Evolutionary conservation across 1,140 invertebrate species (phyloP).

Genomic region (Agrypnia vestita): DNA sequence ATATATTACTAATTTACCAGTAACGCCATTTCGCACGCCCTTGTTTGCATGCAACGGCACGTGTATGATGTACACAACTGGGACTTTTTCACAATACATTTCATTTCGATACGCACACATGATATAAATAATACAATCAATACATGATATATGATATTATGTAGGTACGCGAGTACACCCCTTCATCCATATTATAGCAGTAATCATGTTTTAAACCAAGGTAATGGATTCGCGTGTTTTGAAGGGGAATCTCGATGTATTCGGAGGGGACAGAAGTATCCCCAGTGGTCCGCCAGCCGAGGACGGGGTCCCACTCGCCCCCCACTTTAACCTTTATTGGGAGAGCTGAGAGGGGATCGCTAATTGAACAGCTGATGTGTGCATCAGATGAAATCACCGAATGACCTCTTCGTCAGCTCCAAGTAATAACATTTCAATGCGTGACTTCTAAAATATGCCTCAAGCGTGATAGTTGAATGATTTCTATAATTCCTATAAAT

Average conservation of each 20-base stretch:
- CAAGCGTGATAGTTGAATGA: too few species aligned
- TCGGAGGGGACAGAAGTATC: slow-evolving; percentile 10
- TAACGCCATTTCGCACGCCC: too few species aligned
- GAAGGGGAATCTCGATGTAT: background rate
- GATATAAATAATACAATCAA: too few species aligned
- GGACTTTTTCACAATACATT: too few species aligned
- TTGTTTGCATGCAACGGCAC: too few species aligned
- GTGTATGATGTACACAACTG: too few species aligned
- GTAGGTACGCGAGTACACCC: background rate
- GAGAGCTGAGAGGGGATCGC: background rate
- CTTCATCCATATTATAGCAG: background rate
- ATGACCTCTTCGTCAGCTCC: background rate
- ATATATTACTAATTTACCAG: too few species aligned
- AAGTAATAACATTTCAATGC: background rate
- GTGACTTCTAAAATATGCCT: too few species aligned
- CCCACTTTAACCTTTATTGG: background rate
- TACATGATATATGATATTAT: background rate
- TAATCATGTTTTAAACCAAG: slow-evolving; percentile 24
- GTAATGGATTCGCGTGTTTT: background rate
- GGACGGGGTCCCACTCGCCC: background rate
- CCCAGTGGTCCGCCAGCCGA: slow-evolving; percentile 5
- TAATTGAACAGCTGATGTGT: slow-evolving; percentile 28
- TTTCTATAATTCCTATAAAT: too few species aligned
- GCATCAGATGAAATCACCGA: background rate
- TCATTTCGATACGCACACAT: too few species aligned